A percentile compares a stretch with the other conserved stretches of the same genome.
Evolutionary conservation across 1,140 invertebrate species (phyloP).

Genomic region (Hycleus cichorii): DNA sequence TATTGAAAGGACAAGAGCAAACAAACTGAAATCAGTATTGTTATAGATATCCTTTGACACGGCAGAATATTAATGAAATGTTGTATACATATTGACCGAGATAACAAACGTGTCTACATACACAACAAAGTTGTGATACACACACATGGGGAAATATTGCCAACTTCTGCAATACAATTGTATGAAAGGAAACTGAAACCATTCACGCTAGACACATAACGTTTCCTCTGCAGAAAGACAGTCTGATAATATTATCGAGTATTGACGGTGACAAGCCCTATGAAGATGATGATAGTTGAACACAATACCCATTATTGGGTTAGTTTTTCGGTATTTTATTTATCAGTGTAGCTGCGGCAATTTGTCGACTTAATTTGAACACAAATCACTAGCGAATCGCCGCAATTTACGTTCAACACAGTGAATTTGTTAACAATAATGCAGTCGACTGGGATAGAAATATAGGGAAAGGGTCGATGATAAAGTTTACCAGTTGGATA

Average conservation of each 20-base stretch:
- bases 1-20: not conserved
- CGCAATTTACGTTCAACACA: slow-evolving; percentile 19
- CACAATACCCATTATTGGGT: not conserved
- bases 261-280: not conserved
- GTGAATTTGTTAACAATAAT: too few relatives aligned
- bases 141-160: too few relatives aligned
- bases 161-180: not conserved
- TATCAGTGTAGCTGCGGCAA: slow-evolving; percentile 19
- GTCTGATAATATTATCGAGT: slow-evolving; percentile 2
- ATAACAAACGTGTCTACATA: slow-evolving; percentile 6
- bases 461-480: slow-evolving; percentile 9
- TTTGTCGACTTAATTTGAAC: slow-evolving; percentile 26
- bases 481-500: slow-evolving; percentile 27
- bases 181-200: slow-evolving; percentile 7
- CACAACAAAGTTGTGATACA: slow-evolving; percentile 16
- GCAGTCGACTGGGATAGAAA: not conserved
- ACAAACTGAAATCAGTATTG: not conserved
- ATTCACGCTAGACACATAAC: slow-evolving; percentile 3
- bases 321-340: slow-evolving; percentile 1
- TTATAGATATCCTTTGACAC: slow-evolving; percentile 21
- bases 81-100: slow-evolving; percentile 22
- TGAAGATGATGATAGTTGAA: not conserved
- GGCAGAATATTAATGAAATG: slow-evolving; percentile 20
- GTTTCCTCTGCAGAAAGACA: slow-evolving; percentile 8
- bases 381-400: slow-evolving; percentile 29